phyloP scores from a whole-genome alignment of 2,797 vertebrate species.

The Melanotaenia pygmaea region DNA sequence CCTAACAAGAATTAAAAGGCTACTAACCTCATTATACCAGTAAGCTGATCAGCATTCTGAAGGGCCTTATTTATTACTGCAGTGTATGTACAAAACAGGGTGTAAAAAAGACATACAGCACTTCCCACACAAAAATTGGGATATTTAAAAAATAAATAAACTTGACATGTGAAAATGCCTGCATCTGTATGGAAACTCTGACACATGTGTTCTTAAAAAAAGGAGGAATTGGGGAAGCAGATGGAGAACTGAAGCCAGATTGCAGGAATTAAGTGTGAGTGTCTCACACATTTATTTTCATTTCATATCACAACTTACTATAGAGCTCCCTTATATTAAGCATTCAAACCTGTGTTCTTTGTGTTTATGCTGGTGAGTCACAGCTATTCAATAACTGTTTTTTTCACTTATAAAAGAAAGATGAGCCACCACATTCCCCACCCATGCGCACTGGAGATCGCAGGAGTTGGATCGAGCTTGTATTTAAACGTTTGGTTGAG shows the following conservation, averaged over 20 bases:
- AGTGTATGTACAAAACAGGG: neutral
- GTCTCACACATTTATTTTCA: conserved; percentile 3
- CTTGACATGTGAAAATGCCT: neutral
- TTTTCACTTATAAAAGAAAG: neutral
- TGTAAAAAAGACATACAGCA: neutral
- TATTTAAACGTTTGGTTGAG: neutral
- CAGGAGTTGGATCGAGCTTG: neutral
- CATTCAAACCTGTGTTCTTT: neutral
- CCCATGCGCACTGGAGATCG: neutral
- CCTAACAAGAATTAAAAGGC: neutral
- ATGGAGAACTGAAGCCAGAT: conserved; percentile 9
- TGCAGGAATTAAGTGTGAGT: conserved; percentile 11
- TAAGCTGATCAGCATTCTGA: neutral
- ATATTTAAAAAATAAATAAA: neutral
- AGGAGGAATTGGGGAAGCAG: conserved; percentile 8
- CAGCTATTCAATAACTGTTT: neutral
- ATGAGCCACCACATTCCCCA: neutral
- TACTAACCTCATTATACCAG: neutral
- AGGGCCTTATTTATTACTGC: neutral
- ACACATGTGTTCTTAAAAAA: neutral
- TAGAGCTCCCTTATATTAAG: neutral
- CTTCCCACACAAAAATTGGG: neutral
- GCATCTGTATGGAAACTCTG: conserved; percentile 3
- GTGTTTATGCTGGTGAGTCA: neutral
- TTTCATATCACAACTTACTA: neutral